Evolutionary conservation across 1,140 invertebrate genomes (phyloP).

Genomic region (Lepidurus apus): DNA sequence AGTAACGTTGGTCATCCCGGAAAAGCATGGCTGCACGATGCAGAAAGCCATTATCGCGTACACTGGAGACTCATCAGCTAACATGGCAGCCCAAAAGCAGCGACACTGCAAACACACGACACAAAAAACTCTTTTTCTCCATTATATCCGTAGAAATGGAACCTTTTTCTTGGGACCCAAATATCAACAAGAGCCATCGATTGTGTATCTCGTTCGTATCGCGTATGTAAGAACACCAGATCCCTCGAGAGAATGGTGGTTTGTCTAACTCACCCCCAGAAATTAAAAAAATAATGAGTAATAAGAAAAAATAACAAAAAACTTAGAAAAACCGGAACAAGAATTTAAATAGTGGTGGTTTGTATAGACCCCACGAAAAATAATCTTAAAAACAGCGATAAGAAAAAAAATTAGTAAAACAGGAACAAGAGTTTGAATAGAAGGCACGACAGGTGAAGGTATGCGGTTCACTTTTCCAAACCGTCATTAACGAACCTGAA

Average conservation of each 20-base stretch:
- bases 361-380: too few relatives aligned
- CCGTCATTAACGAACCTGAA: background rate
- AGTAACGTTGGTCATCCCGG: background rate
- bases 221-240: too few relatives aligned
- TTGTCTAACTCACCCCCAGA: too few relatives aligned
- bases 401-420: background rate
- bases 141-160: background rate
- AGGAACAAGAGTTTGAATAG: background rate
- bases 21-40: background rate
- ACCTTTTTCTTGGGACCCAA: too few relatives aligned
- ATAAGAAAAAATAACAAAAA: too few relatives aligned
- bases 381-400: too few relatives aligned
- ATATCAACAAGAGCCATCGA: too few relatives aligned
- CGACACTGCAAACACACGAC: background rate
- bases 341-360: too few relatives aligned
- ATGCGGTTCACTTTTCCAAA: constrained; percentile 10
- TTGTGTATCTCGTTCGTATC: too few relatives aligned
- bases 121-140: background rate
- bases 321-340: too few relatives aligned
- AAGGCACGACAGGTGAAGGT: background rate
- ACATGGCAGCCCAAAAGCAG: background rate
- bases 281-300: too few relatives aligned
- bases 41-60: constrained; percentile 21
- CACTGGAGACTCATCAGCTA: constrained; percentile 21
- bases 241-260: too few relatives aligned